These are phyloP conservation scores for Lobophora halterata DNA, from an alignment of 2,888 invertebrate genomes.

Conservation along the genomic window DNA sequence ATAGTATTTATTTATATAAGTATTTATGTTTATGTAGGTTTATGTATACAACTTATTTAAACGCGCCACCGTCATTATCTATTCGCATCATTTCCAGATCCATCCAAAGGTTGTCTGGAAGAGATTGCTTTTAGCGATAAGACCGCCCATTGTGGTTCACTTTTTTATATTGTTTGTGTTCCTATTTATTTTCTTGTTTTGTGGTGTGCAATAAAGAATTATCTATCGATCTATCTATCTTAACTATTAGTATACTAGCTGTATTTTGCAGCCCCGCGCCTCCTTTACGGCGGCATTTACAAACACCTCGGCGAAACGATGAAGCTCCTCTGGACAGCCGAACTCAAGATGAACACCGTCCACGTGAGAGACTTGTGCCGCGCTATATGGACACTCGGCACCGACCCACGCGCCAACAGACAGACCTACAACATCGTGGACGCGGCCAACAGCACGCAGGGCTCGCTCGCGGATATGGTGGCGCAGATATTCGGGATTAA, in stretches of 20 bases:
- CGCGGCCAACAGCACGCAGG: constrained; percentile 91
- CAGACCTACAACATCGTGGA: constrained; percentile 92
- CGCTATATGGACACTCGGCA: constrained; percentile 88
- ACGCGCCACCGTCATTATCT: too few relatives aligned
- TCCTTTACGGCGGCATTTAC: constrained; percentile 93
- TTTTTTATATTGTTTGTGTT: too few relatives aligned
- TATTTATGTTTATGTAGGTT: too few relatives aligned
- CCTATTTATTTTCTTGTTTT: too few relatives aligned
- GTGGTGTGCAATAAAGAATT: too few relatives aligned
- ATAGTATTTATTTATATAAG: too few relatives aligned
- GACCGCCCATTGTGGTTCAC: too few relatives aligned
- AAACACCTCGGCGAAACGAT: constrained; percentile 93
- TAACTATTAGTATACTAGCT: background rate
- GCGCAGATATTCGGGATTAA: constrained; percentile 92
- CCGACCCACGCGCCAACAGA: constrained; percentile 68
- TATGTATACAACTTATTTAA: too few relatives aligned
- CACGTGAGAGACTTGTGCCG: constrained; percentile 92
- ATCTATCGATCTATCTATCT: too few relatives aligned
- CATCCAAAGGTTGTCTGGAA: too few relatives aligned
- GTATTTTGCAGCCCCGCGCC: constrained; percentile 84
- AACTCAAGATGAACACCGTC: constrained; percentile 92
- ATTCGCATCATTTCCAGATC: too few relatives aligned
- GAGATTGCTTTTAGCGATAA: too few relatives aligned
- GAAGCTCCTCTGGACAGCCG: constrained; percentile 94
- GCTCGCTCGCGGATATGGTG: constrained; percentile 88